Evolutionary conservation across 2,797 vertebrate species (phyloP).

Genomic region (Anguilla obscura): DNA sequence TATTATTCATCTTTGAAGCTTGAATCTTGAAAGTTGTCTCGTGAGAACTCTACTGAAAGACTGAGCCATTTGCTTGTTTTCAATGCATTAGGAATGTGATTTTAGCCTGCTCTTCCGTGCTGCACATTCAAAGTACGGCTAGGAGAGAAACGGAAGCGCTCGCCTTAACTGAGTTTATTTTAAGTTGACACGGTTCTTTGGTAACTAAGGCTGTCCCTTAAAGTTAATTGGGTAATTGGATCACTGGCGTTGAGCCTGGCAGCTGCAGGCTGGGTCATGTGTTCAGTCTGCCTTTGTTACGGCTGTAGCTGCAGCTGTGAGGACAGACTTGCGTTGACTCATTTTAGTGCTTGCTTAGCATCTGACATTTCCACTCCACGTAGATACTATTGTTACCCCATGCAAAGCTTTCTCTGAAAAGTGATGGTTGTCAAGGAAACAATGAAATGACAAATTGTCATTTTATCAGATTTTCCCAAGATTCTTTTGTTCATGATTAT

Average conservation of each 20-base stretch:
- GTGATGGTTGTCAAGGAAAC: neutral
- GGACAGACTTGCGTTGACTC: neutral
- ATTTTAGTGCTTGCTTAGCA: neutral
- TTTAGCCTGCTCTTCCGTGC: neutral
- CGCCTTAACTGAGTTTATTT: neutral
- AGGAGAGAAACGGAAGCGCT: neutral
- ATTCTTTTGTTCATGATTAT: neutral
- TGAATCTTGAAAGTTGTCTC: neutral
- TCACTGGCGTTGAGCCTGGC: neutral
- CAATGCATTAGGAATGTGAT: neutral
- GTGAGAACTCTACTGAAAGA: neutral
- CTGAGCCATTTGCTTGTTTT: neutral
- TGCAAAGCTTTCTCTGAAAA: constrained; percentile 3
- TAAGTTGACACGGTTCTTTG: neutral
- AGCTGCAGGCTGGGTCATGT: neutral
- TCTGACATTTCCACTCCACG: neutral
- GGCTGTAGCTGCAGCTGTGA: neutral
- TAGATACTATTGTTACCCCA: neutral
- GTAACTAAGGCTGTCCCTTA: neutral
- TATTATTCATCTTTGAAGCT: neutral
- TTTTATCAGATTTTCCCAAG: neutral
- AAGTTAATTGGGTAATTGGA: neutral
- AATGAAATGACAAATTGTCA: neutral
- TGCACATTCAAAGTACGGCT: neutral
- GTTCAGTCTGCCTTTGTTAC: neutral